Base-by-base conservation (phyloP, 2,888 invertebrate genomes). In the Rhaphigaster nebulosa region DNA sequence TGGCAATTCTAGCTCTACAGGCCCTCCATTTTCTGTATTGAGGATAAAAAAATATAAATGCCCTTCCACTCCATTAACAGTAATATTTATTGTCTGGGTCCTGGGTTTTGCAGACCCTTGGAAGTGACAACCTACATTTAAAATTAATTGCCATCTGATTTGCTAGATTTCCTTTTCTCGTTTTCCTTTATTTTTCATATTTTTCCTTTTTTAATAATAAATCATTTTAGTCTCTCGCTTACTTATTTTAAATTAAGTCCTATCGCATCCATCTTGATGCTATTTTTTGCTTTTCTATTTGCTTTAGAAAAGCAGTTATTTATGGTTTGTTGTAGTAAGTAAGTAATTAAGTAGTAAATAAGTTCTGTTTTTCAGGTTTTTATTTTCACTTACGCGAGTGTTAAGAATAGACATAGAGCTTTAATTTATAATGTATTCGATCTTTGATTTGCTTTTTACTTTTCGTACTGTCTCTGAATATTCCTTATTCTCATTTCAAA, bases 71-170 rank as follows among this genome's bases (percentile, higher is more conserved):
- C 84, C 84, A 84, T 84, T 84, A 84, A 50, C 38, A n/a, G 41
- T 45, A 50, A 84, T 84, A 84, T 84, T 84, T 84, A 84, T 84
- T 38, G 84, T 84, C 45, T 10, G 70, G 84, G 84, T 50, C 45
- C 20, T n/a, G 45, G 45, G 45, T 45, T 84, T 26, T 26, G 45
- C 84, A 18, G 84, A 23, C 84, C 84, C 41, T 84, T 84, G 84
- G n/a, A 84, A 84, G 45, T 84, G 84, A 84, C 84, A 84, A 84
- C 84, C 45, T 45, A 84, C 84, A 23, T 84, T 84, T 84, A 84
- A 84, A 84, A 84, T 84, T 45, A 84, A 84, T 84, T 50, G 84
- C 84, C 45, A 41, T 84, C 84, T 84, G 84, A 84, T 84, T 84
- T 84, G 84, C 45, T 84, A 84, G 84, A 41, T 84, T 84, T 45